Evolutionary conservation across 2,113 vertebrate species (phyloP), one percentile per base, ranked within the genome.

Genomic region (Galemys pyrenaicus): DNA sequence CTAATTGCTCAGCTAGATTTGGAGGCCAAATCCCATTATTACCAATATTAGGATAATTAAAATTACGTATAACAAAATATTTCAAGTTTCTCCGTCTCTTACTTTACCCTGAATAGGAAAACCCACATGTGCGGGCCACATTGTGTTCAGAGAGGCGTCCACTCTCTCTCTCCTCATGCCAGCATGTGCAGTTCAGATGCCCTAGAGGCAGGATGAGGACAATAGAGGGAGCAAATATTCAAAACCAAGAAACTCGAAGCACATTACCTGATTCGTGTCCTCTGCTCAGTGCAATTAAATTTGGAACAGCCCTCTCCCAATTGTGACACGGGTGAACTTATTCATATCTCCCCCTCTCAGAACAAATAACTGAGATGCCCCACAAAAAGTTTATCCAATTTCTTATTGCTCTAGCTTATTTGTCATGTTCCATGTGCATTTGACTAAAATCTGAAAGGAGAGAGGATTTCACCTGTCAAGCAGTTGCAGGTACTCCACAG

Each of bases 341-440:
- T 12, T 46, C 6, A 13, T 79, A 30, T 65, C 58, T 93, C 73
- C 83, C 41, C 30, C 58, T 28, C 15, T 65, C 41, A 93, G 67
- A 93, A 86, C 54, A 94, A 93, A 46, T 91, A 65, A 89, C 80
- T 91, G 20, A 20, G 74, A 89, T 70, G 39, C 11, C 37, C 19
- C n/a, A 37, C 13, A 37, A 54, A 65, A 49, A 20, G 37, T 62
- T 22, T 4, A 44, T 49, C 68, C 6, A 78, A 4, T 39, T 77
- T 60, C 65, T 82, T 58, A 84, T 62, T 85, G n/a, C 32, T 91
- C 87, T 49, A 37, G 56, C 46, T 89, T 41, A 11, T 65, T 89
- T 41, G 20, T 37, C 67, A 60, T 73, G 35, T 60, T 65, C 51
- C 37, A 56, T 0, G 13, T 4, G 16, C 10, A 35, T 56, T 75